Conservation (phyloP, 2,113 vertebrate genomes). For the Pomatorhinus ruficollis region DNA sequence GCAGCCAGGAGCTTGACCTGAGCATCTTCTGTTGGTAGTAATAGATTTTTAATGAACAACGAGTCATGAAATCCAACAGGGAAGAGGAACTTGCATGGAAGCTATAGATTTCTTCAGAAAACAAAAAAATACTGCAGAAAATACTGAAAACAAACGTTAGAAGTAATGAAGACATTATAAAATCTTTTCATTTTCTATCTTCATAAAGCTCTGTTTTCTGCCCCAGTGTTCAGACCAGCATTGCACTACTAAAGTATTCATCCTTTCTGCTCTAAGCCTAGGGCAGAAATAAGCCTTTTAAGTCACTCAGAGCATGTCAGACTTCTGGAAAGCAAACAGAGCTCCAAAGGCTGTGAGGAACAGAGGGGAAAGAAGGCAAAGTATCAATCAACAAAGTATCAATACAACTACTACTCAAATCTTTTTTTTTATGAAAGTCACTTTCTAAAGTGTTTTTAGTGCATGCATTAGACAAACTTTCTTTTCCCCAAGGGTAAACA, state of each 20-base stretch:
- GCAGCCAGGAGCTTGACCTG: not conserved
- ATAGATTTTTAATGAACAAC: not conserved
- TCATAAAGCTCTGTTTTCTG: not conserved
- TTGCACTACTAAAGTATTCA: not conserved
- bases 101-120: not conserved
- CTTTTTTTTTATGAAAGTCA: not conserved
- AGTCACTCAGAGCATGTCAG: not conserved
- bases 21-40: not conserved
- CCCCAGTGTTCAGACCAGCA: not conserved
- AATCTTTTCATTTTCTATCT: not conserved
- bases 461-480: not conserved
- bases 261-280: not conserved
- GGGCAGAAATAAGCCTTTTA: not conserved
- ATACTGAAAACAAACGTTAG: not conserved
- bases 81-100: not conserved
- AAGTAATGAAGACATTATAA: not conserved
- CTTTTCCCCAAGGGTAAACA: rapidly evolving
- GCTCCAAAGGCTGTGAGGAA: not conserved
- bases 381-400: not conserved
- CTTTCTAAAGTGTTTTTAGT: not conserved
- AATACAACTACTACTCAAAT: not conserved
- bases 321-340: not conserved
- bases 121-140: not conserved
- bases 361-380: not conserved
- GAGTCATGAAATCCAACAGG: not conserved